Evolutionary conservation across 2,113 vertebrate genomes (phyloP).

Genomic region (Anas platyrhynchos): DNA sequence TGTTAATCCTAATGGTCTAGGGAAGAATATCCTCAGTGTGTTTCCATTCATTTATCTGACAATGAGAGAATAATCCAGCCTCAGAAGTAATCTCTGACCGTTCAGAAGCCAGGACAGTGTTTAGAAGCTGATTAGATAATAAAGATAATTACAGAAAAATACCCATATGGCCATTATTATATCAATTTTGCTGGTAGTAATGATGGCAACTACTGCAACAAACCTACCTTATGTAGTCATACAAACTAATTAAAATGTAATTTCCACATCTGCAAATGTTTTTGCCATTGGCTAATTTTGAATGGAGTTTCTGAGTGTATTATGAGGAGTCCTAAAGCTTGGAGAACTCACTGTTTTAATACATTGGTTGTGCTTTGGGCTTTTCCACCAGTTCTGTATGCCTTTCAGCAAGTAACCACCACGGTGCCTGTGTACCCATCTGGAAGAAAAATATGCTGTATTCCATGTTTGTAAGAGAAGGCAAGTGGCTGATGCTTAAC

Average conservation of each 20-base stretch:
- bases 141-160: slow-evolving; percentile 54
- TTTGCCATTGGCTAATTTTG: slow-evolving; percentile 54
- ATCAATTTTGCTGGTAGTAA: not conserved
- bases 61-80: not conserved
- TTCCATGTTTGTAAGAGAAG: not conserved
- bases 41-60: slow-evolving; percentile 5
- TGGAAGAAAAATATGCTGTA: not conserved
- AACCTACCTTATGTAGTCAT: slow-evolving; percentile 30
- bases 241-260: slow-evolving; percentile 64
- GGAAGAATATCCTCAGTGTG: not conserved
- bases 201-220: slow-evolving; percentile 16
- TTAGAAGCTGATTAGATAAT: slow-evolving; percentile 19
- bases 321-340: not conserved
- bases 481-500: not conserved
- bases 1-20: not conserved
- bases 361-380: not conserved
- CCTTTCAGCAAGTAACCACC: not conserved
- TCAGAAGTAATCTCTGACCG: not conserved
- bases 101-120: not conserved
- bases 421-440: not conserved
- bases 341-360: not conserved
- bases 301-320: not conserved
- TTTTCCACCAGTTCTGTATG: not conserved
- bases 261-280: slow-evolving; percentile 62
- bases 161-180: not conserved